Percentiles rank a stretch among this genome's conserved stretches.
These are phyloP conservation scores for Buathra laborator DNA, from an alignment of 2,888 invertebrate species.

Conservation along the genomic window DNA sequence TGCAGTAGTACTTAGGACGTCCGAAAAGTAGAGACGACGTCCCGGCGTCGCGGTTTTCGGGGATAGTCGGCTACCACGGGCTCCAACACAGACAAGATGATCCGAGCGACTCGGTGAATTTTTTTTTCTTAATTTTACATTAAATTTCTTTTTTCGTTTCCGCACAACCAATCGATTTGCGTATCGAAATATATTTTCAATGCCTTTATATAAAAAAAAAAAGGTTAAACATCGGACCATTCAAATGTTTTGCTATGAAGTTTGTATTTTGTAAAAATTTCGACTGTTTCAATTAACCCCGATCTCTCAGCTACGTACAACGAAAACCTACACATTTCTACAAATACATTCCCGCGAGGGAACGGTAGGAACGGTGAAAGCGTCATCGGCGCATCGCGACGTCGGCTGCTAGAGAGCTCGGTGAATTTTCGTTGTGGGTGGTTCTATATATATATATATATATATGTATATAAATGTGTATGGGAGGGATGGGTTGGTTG, in stretches of 20 bases:
- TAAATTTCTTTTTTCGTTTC: not conserved
- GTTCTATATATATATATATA: not conserved
- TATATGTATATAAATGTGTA: not conserved
- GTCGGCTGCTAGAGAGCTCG: conserved; percentile 59
- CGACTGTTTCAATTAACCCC: not conserved
- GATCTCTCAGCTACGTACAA: not conserved
- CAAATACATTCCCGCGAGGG: not conserved
- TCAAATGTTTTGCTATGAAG: not conserved
- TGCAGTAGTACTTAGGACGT: not conserved
- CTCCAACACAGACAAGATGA: conserved; percentile 20
- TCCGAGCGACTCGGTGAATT: not conserved
- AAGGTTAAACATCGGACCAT: not conserved
- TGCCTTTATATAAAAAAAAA: not conserved
- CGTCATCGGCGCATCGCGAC: conserved; percentile 65
- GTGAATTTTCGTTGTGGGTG: not conserved
- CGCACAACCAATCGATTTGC: not conserved
- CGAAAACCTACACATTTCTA: not conserved
- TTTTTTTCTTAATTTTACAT: not conserved
- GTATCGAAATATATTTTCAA: not conserved
- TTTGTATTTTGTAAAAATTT: not conserved
- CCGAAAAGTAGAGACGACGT: conserved; percentile 35
- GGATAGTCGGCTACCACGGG: conserved; percentile 6
- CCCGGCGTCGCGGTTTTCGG: conserved; percentile 45
- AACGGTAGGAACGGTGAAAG: conserved; percentile 6
- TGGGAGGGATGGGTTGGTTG: conserved; percentile 1